Evolutionary conservation across 2,113 vertebrate genomes (phyloP), one percentile per base, ranked within the genome.

Genomic region (Grus americana): DNA sequence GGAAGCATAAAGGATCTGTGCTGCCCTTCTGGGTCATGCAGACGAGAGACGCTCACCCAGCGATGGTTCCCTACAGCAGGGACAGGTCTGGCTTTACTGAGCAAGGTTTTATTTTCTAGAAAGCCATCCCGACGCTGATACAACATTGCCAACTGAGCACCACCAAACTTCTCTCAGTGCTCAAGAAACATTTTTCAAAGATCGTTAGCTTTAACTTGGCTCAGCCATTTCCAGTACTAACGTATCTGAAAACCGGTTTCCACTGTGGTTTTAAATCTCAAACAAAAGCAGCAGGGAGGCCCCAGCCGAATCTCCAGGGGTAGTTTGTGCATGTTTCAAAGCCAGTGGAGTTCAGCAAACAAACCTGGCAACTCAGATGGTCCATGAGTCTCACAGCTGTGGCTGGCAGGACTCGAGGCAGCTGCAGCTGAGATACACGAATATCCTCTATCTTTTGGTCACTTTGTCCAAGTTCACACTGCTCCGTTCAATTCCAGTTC

Each of bases 351-450:
- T 91, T 92, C 76, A 92, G 73, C 92, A 95, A 93, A 87, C 86
- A 92, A 91, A 95, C 91, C 94, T 95, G 95, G 95, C 94, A 91
- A 22, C 79, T 58, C 88, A 82, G 88, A 92, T 92, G 94, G 84
- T 74, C 86, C 54, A 7, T 70, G 88, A 91, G 89, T 30, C 86
- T 94, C 73, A 42, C 95, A 96, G 95, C 97, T 97, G 96, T 62
- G 94, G 91, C 86, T 93, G 95, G 96, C 94, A 95, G 92, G 65
- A 19, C 76, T 93, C 1, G 0, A 95, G 78, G 86, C 96, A 97
- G 94, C 86, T 97, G 96, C 80, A 92, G 70, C 83, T n/a, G 75
- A 76, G 92, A 59, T 76, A 70, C 22, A 26, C 5, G 4, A 97
- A 46, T 72, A 30, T 95, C 70, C 62, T 81, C 83, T 85, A 49